These are phyloP conservation scores for Dioctria rufipes DNA, from an alignment of 2,888 invertebrate species.

Conservation along the genomic window DNA sequence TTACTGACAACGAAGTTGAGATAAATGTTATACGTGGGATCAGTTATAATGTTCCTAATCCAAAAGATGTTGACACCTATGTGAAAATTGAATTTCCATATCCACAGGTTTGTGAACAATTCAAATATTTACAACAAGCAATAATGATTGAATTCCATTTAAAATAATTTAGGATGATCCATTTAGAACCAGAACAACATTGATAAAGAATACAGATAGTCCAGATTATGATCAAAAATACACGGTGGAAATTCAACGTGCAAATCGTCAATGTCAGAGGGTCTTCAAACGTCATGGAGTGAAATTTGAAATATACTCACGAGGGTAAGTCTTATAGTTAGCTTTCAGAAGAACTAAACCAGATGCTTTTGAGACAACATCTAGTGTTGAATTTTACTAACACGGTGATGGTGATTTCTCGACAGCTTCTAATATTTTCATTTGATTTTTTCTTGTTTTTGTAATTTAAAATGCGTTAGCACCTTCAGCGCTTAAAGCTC, in stretches of 20 bases:
- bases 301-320: conserved; percentile 92
- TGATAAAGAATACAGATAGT: conserved; percentile 88
- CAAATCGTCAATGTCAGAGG: conserved; percentile 84
- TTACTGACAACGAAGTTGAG: conserved; percentile 92
- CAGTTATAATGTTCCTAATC: conserved; percentile 85
- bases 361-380: conserved; percentile 55
- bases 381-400: conserved; percentile 52
- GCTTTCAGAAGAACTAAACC: conserved; percentile 54
- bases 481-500: too few relatives aligned
- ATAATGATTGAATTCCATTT: conserved; percentile 23
- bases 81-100: conserved; percentile 94
- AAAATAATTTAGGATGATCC: conserved; percentile 77
- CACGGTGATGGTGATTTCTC: not conserved
- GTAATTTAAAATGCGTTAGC: not conserved
- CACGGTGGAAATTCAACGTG: conserved; percentile 84
- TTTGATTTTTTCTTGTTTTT: not conserved
- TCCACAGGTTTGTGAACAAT: conserved; percentile 76
- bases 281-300: conserved; percentile 90
- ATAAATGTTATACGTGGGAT: conserved; percentile 88
- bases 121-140: not conserved
- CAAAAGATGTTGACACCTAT: conserved; percentile 93
- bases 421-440: not conserved
- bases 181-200: conserved; percentile 81
- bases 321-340: conserved; percentile 80
- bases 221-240: conserved; percentile 90